These are phyloP conservation scores for Alces alces DNA, from an alignment of 2,113 vertebrate genomes.

Conservation along the genomic window DNA sequence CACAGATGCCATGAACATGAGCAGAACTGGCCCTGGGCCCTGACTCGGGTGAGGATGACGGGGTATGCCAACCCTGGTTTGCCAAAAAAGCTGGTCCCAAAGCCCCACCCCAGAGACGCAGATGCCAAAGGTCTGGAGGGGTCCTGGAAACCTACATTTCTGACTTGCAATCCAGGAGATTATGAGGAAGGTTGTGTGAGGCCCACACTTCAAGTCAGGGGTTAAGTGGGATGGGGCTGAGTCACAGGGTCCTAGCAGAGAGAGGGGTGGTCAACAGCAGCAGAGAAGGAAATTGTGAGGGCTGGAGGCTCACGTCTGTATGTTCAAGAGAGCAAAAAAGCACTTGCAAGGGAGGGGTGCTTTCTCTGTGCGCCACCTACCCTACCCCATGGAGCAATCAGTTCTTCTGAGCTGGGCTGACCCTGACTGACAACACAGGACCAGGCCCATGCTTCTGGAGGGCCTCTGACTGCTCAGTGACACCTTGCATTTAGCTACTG, in stretches of 20 bases:
- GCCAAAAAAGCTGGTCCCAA: background rate
- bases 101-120: background rate
- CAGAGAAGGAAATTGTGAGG: background rate
- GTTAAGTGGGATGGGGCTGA: background rate
- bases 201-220: background rate
- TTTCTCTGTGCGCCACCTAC: background rate
- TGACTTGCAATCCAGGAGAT: background rate
- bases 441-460: background rate
- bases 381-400: background rate
- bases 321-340: background rate
- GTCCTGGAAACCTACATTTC: background rate
- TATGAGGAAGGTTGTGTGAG: background rate
- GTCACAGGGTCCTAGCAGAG: background rate
- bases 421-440: background rate
- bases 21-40: no score
- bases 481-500: background rate
- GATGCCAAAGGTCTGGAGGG: background rate
- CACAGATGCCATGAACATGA: fast-evolving
- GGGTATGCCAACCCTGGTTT: background rate
- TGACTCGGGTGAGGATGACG: fast-evolving
- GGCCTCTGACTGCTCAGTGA: background rate
- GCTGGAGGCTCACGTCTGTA: background rate
- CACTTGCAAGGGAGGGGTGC: background rate
- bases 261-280: background rate
- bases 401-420: background rate